Percentiles rank a stretch among this genome's conserved stretches.
phyloP scores from a whole-genome alignment of 2,113 vertebrate genomes.

The Orcinus orca region DNA sequence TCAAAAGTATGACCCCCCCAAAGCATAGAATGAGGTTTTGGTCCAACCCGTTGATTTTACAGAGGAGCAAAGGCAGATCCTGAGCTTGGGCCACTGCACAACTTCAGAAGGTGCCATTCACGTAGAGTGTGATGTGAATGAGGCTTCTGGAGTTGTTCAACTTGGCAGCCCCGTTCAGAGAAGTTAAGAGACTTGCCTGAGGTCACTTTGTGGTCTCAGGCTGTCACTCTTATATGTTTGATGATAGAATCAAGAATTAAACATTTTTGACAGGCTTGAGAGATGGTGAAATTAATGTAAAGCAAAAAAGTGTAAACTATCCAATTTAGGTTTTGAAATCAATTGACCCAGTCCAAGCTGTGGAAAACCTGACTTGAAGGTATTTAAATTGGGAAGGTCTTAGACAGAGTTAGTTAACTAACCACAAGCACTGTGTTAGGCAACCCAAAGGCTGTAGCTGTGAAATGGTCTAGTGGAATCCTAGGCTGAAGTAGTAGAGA shows the following conservation, averaged over 20 bases:
- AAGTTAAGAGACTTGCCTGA: not conserved
- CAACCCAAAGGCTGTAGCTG: not conserved
- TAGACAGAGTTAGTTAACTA: not conserved
- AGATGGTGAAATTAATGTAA: not conserved
- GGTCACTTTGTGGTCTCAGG: not conserved
- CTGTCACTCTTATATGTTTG: not conserved
- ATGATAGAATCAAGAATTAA: slow-evolving; percentile 19
- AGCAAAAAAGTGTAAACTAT: slow-evolving; percentile 1
- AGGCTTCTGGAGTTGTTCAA: not conserved
- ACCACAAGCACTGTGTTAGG: not conserved
- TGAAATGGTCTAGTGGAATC: not conserved
- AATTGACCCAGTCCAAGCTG: not conserved
- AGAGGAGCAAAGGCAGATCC: not conserved
- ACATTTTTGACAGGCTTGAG: not conserved
- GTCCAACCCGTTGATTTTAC: not conserved
- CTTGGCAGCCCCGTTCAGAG: not conserved
- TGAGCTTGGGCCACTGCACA: not conserved
- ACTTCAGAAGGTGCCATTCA: not conserved
- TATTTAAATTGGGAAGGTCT: not conserved
- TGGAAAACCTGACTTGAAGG: not conserved
- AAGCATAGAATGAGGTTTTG: not conserved
- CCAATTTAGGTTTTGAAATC: slow-evolving; percentile 28
- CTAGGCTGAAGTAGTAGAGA: not conserved
- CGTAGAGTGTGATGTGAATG: not conserved
- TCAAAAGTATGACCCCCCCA: not conserved